phyloP scores from a whole-genome alignment of 1,140 invertebrate genomes.

The Bombus breviceps region DNA sequence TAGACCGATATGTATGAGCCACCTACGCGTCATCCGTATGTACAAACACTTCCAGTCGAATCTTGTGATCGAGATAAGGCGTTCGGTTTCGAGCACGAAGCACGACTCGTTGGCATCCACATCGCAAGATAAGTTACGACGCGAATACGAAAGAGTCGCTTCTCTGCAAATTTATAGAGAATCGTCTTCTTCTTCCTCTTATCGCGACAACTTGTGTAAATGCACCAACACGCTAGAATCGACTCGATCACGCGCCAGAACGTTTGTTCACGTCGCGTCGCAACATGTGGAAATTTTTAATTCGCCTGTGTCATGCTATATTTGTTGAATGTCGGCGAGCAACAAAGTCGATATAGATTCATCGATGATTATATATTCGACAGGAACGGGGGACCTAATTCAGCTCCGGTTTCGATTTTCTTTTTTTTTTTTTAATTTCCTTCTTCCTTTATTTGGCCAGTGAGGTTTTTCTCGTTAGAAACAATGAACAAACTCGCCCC shows the following conservation, averaged over 20 bases:
- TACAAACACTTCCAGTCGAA: conserved; percentile 65
- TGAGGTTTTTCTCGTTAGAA: neutral
- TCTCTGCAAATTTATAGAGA: conserved; percentile 60
- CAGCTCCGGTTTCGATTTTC: neutral
- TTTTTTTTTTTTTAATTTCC: neutral
- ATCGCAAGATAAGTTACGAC: conserved; percentile 63
- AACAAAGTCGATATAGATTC: neutral
- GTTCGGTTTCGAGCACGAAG: conserved; percentile 49
- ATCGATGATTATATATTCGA: neutral
- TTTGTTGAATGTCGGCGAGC: neutral
- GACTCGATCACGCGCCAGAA: neutral
- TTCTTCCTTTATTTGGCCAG: neutral
- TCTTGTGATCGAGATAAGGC: conserved; percentile 66
- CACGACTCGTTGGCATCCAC: conserved; percentile 62
- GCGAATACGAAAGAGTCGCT: conserved; percentile 63
- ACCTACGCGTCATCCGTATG: conserved; percentile 63
- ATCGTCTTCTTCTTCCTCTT: conserved; percentile 36
- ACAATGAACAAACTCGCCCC: neutral
- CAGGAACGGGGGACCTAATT: neutral
- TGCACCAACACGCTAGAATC: neutral
- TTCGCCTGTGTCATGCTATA: neutral
- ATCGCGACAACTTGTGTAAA: conserved; percentile 22
- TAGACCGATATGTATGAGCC: conserved; percentile 67
- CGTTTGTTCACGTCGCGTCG: neutral
- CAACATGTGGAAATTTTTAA: neutral